These are phyloP conservation scores for Cylloceria caligata DNA, from an alignment of 2,888 invertebrate species.

Conservation along the genomic window DNA sequence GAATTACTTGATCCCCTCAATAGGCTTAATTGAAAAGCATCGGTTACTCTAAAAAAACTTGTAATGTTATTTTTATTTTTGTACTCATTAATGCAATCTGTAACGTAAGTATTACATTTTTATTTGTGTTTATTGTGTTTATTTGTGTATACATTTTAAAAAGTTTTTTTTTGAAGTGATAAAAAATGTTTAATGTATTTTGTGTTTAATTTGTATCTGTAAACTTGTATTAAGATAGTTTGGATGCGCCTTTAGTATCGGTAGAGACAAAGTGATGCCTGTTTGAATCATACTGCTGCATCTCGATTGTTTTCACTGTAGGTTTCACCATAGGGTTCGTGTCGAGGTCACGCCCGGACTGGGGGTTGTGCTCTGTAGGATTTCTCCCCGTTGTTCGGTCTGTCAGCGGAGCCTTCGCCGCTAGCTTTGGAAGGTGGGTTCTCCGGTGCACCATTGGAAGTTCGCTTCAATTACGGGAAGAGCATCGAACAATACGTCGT, in stretches of 20 bases:
- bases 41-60: too few relatives aligned
- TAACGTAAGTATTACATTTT: too few relatives aligned
- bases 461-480: conserved; percentile 70
- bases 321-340: conserved; percentile 49
- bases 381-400: conserved; percentile 46
- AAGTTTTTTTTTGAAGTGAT: too few relatives aligned
- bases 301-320: conserved; percentile 57
- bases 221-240: neutral
- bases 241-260: neutral
- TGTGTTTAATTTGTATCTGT: too few relatives aligned
- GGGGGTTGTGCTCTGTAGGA: conserved; percentile 27
- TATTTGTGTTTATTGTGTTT: too few relatives aligned
- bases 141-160: too few relatives aligned
- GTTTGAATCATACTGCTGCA: conserved; percentile 46
- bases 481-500: conserved; percentile 67
- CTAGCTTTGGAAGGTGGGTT: conserved; percentile 34
- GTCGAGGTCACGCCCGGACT: conserved; percentile 37
- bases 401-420: conserved; percentile 21
- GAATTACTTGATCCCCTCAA: too few relatives aligned
- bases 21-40: too few relatives aligned
- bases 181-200: too few relatives aligned
- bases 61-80: too few relatives aligned
- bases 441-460: conserved; percentile 54
- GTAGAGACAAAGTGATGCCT: conserved; percentile 26
- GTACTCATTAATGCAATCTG: too few relatives aligned